Percentiles rank a stretch among this genome's conserved stretches.
phyloP scores from a whole-genome alignment of 2,113 vertebrate genomes.

The Saimiri boliviensis region DNA sequence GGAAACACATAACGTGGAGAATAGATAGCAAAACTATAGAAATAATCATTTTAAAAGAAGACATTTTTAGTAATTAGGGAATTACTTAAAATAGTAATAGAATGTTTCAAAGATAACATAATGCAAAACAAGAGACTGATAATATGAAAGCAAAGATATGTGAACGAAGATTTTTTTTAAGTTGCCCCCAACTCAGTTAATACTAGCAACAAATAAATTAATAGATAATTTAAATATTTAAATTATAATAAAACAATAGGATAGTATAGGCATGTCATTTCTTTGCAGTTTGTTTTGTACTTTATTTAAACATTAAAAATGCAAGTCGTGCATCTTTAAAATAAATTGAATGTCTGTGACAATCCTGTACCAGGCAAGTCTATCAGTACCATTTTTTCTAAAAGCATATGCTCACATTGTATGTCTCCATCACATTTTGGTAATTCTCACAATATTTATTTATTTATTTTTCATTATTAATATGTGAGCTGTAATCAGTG shows the following conservation, averaged over 20 bases:
- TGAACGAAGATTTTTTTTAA: not conserved
- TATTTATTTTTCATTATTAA: too few species aligned
- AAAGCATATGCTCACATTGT: not conserved
- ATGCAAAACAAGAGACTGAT: not conserved
- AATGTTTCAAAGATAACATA: not conserved
- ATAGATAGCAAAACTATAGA: not conserved
- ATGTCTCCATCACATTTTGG: not conserved
- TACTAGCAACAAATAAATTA: not conserved
- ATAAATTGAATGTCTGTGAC: not conserved
- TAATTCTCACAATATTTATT: not conserved
- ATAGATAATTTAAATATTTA: not conserved
- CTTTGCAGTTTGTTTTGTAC: not conserved
- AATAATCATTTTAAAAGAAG: not conserved
- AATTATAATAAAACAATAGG: not conserved
- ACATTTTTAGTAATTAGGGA: not conserved
- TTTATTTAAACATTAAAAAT: not conserved
- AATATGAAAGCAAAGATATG: not conserved
- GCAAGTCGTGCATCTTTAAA: not conserved
- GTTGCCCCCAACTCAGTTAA: not conserved
- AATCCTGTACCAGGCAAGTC: not conserved
- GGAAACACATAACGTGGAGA: not conserved
- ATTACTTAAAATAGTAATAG: not conserved
- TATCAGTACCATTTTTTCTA: not conserved
- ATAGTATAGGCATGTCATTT: not conserved
- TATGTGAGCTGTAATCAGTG: not conserved